Evolutionary conservation across 2,888 invertebrate species (phyloP).

Genomic region (Mimas tiliae): DNA sequence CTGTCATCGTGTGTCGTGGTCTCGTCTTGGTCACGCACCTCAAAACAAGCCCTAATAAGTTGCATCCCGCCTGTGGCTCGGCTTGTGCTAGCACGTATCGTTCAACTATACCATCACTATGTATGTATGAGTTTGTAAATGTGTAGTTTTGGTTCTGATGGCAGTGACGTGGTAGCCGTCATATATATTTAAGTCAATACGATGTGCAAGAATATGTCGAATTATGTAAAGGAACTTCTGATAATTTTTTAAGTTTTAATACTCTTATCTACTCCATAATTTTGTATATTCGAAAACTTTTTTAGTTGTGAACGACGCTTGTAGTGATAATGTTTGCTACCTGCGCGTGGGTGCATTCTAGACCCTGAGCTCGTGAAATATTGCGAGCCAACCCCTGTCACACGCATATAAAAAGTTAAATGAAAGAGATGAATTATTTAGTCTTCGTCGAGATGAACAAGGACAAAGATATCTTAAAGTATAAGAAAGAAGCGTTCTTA

Average conservation of each 20-base stretch:
- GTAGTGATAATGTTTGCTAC: constrained; percentile 82
- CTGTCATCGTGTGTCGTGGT: too few relatives aligned
- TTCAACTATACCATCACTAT: too few relatives aligned
- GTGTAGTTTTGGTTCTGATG: too few relatives aligned
- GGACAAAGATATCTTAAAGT: constrained; percentile 43
- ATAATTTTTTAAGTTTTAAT: too few relatives aligned
- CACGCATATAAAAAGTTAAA: constrained; percentile 66
- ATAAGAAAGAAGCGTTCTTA: constrained; percentile 71
- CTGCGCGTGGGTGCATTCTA: constrained; percentile 79
- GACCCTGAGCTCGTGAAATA: constrained; percentile 73
- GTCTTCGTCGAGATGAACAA: constrained; percentile 40
- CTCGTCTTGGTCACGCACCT: too few relatives aligned
- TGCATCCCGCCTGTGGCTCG: too few relatives aligned
- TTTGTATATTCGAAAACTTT: constrained; percentile 49
- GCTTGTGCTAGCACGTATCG: too few relatives aligned
- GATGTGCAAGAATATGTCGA: too few relatives aligned
- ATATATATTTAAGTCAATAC: too few relatives aligned
- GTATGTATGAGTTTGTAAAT: too few relatives aligned
- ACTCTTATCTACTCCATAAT: constrained; percentile 45
- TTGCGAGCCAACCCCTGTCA: constrained; percentile 81
- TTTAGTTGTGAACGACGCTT: constrained; percentile 73
- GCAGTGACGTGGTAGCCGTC: too few relatives aligned
- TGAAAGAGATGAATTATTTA: constrained; percentile 51
- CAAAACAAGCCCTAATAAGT: too few relatives aligned
- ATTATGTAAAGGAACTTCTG: background rate